Conservation (phyloP, 1,140 invertebrate species). For the Pseudomyrmex sp. region DNA sequence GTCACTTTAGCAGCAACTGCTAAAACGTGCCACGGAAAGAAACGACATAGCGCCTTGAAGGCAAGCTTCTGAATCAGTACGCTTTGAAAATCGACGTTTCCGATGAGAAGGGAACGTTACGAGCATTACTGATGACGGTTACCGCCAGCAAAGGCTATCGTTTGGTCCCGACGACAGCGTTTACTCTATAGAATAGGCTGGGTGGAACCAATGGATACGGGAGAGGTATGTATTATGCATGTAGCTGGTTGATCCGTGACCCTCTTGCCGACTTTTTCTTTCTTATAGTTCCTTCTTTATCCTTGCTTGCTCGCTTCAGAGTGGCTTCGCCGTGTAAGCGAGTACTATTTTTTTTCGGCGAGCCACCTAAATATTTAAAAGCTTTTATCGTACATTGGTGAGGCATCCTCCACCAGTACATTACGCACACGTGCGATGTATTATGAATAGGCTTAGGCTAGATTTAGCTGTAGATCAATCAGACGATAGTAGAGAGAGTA, state of each 20-base stretch:
- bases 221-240: constrained; percentile 72
- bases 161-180: constrained; percentile 10
- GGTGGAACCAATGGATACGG: constrained; percentile 38
- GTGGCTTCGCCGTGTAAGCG: constrained; percentile 34
- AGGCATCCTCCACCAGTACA: neutral
- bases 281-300: constrained; percentile 10
- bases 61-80: constrained; percentile 28
- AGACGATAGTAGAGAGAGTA: neutral
- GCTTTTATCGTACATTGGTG: constrained; percentile 60
- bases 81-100: constrained; percentile 3
- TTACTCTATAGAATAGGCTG: constrained; percentile 52
- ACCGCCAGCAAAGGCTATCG: constrained; percentile 22
- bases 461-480: too few relatives aligned
- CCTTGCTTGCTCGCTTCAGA: constrained; percentile 25
- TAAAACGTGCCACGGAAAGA: constrained; percentile 24
- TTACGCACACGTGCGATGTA: neutral
- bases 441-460: neutral
- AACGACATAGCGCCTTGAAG: constrained; percentile 8
- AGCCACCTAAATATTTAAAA: constrained; percentile 71
- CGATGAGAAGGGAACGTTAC: constrained; percentile 42
- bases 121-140: constrained; percentile 41
- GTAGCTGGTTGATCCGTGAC: constrained; percentile 67
- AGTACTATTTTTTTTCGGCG: constrained; percentile 60
- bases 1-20: neutral
- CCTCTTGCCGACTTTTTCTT: constrained; percentile 39